Evolutionary conservation across 2,888 invertebrate species (phyloP), one percentile per base, ranked within the genome.

Genomic region (Calliopum simillimum): DNA sequence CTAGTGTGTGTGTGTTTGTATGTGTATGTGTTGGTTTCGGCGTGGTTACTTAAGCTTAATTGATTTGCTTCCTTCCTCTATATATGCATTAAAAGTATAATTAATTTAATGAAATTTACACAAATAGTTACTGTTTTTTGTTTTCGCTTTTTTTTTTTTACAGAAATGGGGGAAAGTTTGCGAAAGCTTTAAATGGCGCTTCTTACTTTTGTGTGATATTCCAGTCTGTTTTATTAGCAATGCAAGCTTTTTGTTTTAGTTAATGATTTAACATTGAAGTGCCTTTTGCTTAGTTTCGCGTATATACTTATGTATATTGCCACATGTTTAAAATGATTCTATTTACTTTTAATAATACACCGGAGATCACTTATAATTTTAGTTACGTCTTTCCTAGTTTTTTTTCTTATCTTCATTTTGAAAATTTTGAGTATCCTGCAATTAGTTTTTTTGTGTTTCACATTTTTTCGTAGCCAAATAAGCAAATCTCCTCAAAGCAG

Each of bases 101-200:
- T 61, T 44, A 80, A 77, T 82, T 76, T 77, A 21, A 25, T 70
- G 68, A 44, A 73, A 73, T 82, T 77, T 82, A 77, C 80, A 81
- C 81, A 82, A 79, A 78, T 79, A 79, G 77, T 79, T 79, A 74
- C 73, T 71, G 44, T 46, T 62, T 23, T 21, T 12, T 33, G 11
- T 58, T 23, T n/a, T n/a, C n/a, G n/a, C n/a, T n/a, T n/a, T 33
- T 5, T 25, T 41, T 44, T 12, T 62, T 44, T 46, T 62, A 23
- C 46, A 62, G 46, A 62, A 23, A n/a, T 46, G n/a, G 16, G 21
- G n/a, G 47, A 23, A 19, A 46, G 47, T 33, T 58, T 58, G 16
- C 4, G 4, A 3, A 53, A 58, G 58, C 58, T 14, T 58, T 25
- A 14, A 23, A 13, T 23, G 14, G 23, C 21, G 16, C 16, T 55